Conservation (phyloP, 2,797 vertebrate genomes). For the Pelodytes ibericus region DNA sequence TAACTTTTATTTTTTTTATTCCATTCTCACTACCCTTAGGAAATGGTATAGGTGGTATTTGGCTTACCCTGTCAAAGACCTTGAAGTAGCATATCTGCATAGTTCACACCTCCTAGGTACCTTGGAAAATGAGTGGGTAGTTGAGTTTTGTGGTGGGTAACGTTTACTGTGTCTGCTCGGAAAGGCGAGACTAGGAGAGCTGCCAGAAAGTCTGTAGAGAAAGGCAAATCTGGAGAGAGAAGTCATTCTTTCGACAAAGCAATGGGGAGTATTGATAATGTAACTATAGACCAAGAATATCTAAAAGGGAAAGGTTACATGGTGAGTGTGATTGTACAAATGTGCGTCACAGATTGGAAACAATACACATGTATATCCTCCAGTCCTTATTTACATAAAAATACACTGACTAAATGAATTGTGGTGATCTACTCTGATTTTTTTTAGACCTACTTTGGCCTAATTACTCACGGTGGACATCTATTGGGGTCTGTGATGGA, state of each 20-base stretch:
- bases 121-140: slow-evolving; percentile 34
- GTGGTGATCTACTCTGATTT: too few relatives aligned
- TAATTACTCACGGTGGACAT: too few relatives aligned
- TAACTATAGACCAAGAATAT: slow-evolving; percentile 10
- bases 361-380: not conserved
- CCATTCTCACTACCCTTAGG: not conserved
- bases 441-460: too few relatives aligned
- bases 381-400: not conserved
- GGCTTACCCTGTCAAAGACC: slow-evolving; percentile 10
- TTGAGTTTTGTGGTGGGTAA: slow-evolving; percentile 31
- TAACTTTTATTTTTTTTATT: slow-evolving; percentile 9
- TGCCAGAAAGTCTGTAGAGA: slow-evolving; percentile 37
- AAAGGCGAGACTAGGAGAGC: slow-evolving; percentile 31
- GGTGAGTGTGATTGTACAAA: not conserved
- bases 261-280: not conserved
- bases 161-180: slow-evolving; percentile 23
- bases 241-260: not conserved
- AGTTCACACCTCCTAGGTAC: slow-evolving; percentile 36
- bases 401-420: not conserved
- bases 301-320: slow-evolving; percentile 1
- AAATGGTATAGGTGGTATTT: slow-evolving; percentile 16
- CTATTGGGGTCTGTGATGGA: too few relatives aligned
- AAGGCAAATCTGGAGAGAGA: slow-evolving; percentile 7
- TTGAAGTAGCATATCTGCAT: slow-evolving; percentile 16
- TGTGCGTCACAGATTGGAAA: not conserved